phyloP scores from a whole-genome alignment of 30 jellyfish, hydroid and myxozoan genomes.

The Aurelia aurita region DNA sequence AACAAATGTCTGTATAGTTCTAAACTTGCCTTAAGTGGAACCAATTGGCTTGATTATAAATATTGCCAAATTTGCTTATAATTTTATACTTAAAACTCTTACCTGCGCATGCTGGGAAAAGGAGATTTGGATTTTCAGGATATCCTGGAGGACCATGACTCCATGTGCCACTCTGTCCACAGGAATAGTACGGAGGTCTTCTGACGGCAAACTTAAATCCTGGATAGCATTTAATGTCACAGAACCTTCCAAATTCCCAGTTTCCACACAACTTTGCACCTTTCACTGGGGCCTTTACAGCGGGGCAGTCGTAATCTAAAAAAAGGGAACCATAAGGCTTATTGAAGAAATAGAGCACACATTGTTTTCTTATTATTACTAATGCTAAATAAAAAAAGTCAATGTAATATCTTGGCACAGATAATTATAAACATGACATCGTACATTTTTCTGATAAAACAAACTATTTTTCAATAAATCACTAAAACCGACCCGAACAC shows the following conservation, averaged over 20 bases:
- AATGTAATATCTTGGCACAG: too few species aligned
- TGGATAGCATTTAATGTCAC: constrained; percentile 72
- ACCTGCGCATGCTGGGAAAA: constrained; percentile 89
- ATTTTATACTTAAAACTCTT: background rate
- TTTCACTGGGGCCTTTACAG: constrained; percentile 55
- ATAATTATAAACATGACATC: too few species aligned
- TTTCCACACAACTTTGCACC: constrained; percentile 86
- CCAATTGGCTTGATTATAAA: too few species aligned
- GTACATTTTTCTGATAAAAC: too few species aligned
- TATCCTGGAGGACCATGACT: constrained; percentile 96
- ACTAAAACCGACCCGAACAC: too few species aligned
- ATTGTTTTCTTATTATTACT: too few species aligned
- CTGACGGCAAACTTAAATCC: constrained; percentile 63
- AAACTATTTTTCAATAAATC: too few species aligned
- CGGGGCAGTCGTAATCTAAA: constrained; percentile 85
- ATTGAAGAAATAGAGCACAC: too few species aligned
- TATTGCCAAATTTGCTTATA: too few species aligned
- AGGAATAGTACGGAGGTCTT: constrained; percentile 83
- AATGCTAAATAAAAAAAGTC: too few species aligned
- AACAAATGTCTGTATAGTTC: too few species aligned
- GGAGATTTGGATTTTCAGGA: constrained; percentile 85
- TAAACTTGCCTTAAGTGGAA: too few species aligned
- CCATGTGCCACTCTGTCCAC: constrained; percentile 90
- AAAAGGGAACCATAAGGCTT: background rate
- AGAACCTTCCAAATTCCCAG: constrained; percentile 94